phyloP scores from a whole-genome alignment of 2,797 vertebrate genomes.

The Eleutherodactylus coqui region DNA sequence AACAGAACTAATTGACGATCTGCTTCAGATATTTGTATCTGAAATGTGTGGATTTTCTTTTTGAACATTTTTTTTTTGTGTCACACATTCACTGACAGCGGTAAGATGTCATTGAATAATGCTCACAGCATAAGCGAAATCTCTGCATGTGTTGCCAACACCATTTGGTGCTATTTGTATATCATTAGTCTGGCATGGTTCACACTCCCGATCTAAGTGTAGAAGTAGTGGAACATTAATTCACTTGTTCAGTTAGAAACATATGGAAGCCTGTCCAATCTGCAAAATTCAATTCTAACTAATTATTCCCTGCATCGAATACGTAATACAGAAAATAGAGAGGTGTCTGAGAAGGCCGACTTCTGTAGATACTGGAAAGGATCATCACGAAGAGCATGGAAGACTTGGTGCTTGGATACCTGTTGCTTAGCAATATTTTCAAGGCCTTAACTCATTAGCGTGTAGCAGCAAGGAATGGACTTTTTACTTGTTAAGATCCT shows the following conservation, averaged over 20 bases:
- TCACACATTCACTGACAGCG: neutral
- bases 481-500: neutral
- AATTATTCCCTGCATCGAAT: neutral
- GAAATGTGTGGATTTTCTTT: neutral
- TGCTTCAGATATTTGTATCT: too few relatives aligned
- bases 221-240: neutral
- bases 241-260: neutral
- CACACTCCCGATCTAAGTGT: neutral
- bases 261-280: conserved; percentile 3
- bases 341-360: neutral
- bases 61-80: neutral
- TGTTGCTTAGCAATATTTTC: conserved; percentile 61
- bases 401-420: conserved; percentile 53
- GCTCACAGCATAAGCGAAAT: neutral
- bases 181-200: conserved; percentile 1
- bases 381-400: conserved; percentile 26
- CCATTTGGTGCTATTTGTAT: conserved; percentile 3
- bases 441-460: conserved; percentile 47
- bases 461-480: neutral
- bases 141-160: neutral
- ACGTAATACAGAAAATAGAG: neutral
- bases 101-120: neutral
- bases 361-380: neutral
- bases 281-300: neutral
- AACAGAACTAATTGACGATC: too few relatives aligned